phyloP scores from a whole-genome alignment of 2,888 invertebrate species.

The Empis stercorea region DNA sequence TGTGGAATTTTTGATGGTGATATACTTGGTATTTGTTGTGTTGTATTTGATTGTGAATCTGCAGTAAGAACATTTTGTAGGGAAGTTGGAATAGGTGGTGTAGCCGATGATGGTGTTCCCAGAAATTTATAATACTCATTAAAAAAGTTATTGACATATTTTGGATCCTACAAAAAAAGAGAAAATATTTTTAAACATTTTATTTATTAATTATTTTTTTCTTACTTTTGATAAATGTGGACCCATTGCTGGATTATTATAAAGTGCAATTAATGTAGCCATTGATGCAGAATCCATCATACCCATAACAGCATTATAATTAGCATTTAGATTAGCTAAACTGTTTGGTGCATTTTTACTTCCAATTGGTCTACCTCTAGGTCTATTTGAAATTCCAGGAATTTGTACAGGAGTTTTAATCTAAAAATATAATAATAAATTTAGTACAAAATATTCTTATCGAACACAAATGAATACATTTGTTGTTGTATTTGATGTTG shows the following conservation, averaged over 20 bases:
- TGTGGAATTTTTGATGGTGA: conserved; percentile 15
- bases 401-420: conserved; percentile 17
- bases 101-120: conserved; percentile 13
- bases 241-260: conserved; percentile 12
- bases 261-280: conserved; percentile 16
- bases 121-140: conserved; percentile 19
- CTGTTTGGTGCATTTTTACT: conserved; percentile 14
- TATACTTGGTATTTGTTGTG: background rate
- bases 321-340: background rate
- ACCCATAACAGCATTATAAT: conserved; percentile 6
- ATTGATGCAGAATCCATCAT: conserved; percentile 12
- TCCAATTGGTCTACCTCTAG: conserved; percentile 17
- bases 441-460: background rate
- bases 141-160: conserved; percentile 16
- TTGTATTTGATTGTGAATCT: background rate
- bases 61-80: background rate
- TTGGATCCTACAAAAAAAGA: conserved; percentile 16
- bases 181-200: background rate
- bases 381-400: conserved; percentile 18
- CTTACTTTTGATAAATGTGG: conserved; percentile 13
- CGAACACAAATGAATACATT: no score
- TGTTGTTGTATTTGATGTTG: background rate
- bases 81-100: conserved; percentile 5
- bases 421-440: conserved; percentile 8
- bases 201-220: background rate